These are phyloP conservation scores for Styela plicata DNA, from an alignment of 23 tunicate species.

Conservation along the genomic window DNA sequence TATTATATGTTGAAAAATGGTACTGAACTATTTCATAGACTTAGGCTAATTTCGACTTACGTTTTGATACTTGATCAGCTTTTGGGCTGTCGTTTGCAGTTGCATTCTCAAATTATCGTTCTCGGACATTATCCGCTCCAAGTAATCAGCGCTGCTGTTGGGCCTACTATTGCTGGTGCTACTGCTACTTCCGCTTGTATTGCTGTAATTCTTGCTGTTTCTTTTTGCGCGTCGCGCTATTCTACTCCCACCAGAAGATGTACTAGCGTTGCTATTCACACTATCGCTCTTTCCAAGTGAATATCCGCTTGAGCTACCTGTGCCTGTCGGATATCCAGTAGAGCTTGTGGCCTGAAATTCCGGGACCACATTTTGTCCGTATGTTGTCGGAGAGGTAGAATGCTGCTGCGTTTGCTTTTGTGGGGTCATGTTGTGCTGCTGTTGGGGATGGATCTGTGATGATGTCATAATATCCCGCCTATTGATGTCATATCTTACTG, in stretches of 20 bases:
- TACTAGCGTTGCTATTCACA: constrained; percentile 22
- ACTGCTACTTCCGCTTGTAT: constrained; percentile 63
- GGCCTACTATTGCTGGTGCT: constrained; percentile 78
- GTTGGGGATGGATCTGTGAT: constrained; percentile 1
- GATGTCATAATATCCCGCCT: neutral
- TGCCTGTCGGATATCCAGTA: too few relatives aligned
- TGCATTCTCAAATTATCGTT: constrained; percentile 48
- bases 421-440: neutral
- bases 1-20: too few relatives aligned
- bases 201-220: constrained; percentile 43
- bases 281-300: constrained; percentile 35
- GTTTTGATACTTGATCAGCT: constrained; percentile 12
- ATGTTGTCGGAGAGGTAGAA: constrained; percentile 17
- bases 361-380: too few relatives aligned
- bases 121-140: constrained; percentile 46
- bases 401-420: constrained; percentile 5
- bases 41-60: constrained; percentile 20
- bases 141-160: constrained; percentile 63
- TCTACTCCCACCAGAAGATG: constrained; percentile 42
- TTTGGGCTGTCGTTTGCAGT: constrained; percentile 26
- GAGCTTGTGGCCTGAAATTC: too few relatives aligned
- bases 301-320: neutral
- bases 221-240: constrained; percentile 56
- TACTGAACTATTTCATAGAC: too few relatives aligned
- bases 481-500: neutral